Conservation (phyloP, 2,797 vertebrate genomes). For the Crocodylus rhombifer region DNA sequence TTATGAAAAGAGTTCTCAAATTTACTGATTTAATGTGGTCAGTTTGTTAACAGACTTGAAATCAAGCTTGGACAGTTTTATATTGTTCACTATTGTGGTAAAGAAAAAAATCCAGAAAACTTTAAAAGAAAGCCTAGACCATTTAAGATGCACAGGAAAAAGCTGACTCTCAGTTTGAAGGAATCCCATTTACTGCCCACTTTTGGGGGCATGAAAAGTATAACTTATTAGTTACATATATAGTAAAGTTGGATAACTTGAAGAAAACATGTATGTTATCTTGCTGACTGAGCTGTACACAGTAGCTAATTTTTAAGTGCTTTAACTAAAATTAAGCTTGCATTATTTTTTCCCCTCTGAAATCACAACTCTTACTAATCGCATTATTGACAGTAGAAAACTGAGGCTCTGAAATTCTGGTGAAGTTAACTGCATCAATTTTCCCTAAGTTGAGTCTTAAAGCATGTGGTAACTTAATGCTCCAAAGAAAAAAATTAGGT, state of each 20-base stretch:
- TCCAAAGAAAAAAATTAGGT: not conserved
- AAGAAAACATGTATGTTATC: not conserved
- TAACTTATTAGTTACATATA: not conserved
- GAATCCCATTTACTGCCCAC: not conserved
- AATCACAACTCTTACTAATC: not conserved
- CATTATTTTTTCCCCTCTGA: not conserved
- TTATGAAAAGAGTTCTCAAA: not conserved
- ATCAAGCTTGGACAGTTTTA: too few relatives aligned
- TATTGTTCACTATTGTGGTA: not conserved
- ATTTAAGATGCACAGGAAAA: not conserved
- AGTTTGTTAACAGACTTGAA: not conserved
- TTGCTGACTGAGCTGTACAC: not conserved
- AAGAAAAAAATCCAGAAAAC: not conserved
- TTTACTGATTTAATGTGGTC: not conserved
- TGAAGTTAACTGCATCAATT: not conserved
- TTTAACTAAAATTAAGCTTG: not conserved
- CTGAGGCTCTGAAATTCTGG: not conserved
- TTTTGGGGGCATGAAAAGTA: not conserved
- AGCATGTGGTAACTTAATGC: not conserved
- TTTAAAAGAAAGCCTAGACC: not conserved
- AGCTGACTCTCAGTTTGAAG: accelerated
- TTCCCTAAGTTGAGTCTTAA: not conserved
- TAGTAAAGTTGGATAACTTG: not conserved
- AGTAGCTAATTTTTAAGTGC: not conserved
- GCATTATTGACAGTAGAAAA: not conserved